Evolutionary conservation across 2,888 invertebrate species (phyloP).

Genomic region (Phytoseiulus persimilis): DNA sequence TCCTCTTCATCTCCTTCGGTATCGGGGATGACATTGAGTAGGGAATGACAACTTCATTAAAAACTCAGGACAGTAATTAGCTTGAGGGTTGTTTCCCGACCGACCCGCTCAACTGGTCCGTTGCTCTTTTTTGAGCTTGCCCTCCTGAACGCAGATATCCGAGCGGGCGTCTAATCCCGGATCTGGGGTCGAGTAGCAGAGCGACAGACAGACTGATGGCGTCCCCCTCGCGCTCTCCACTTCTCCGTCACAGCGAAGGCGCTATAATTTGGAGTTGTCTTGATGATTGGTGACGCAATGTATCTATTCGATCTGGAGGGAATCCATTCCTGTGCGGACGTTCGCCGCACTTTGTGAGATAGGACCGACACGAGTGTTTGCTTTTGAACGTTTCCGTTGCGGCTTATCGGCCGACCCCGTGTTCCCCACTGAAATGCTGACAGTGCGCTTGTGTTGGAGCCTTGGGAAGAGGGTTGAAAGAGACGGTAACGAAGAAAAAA

Average conservation of each 20-base stretch:
- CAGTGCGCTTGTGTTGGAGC: not conserved
- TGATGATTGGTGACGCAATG: too few relatives aligned
- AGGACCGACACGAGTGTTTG: not conserved
- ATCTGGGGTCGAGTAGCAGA: not conserved
- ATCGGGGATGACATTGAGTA: not conserved
- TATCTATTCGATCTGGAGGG: too few relatives aligned
- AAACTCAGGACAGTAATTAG: not conserved
- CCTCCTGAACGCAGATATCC: not conserved
- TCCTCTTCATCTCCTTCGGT: not conserved
- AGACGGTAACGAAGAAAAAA: not conserved
- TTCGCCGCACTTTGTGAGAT: not conserved
- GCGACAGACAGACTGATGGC: not conserved
- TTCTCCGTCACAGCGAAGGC: not conserved
- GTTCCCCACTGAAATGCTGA: not conserved
- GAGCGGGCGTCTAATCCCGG: not conserved
- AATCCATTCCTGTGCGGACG: too few relatives aligned
- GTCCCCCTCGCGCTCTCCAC: not conserved
- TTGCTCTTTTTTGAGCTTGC: not conserved
- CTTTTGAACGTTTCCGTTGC: not conserved
- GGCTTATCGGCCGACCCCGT: not conserved
- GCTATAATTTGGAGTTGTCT: too few relatives aligned
- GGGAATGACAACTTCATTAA: constrained; percentile 1
- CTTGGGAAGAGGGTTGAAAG: not conserved
- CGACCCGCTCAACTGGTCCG: not conserved
- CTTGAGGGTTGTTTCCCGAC: not conserved